These are phyloP conservation scores for Gastrophysa polygoni DNA, from an alignment of 2,888 invertebrate species.

Conservation along the genomic window DNA sequence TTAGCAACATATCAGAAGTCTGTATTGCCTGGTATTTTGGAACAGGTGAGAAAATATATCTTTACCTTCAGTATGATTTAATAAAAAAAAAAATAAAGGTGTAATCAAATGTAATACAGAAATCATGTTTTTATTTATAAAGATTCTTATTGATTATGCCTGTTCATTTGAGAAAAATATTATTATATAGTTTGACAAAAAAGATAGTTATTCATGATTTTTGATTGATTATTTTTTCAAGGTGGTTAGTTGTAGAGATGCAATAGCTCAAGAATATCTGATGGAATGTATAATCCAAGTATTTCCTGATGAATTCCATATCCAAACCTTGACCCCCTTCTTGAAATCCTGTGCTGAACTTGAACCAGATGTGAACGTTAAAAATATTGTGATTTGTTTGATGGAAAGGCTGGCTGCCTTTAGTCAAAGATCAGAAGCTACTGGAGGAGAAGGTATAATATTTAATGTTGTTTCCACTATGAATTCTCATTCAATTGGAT, in stretches of 20 bases:
- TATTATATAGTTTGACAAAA: too few species aligned
- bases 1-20: slow-evolving; percentile 88
- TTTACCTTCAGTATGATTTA: neutral
- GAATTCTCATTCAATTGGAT: neutral
- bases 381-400: slow-evolving; percentile 95
- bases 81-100: too few species aligned
- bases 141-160: too few species aligned
- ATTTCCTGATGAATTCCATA: slow-evolving; percentile 98
- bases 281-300: slow-evolving; percentile 99
- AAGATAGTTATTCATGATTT: too few species aligned
- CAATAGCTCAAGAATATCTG: slow-evolving; percentile 98
- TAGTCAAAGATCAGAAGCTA: slow-evolving; percentile 75
- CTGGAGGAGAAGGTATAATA: slow-evolving; percentile 51
- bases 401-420: slow-evolving; percentile 90
- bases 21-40: slow-evolving; percentile 94
- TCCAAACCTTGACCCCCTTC: slow-evolving; percentile 93
- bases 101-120: too few species aligned
- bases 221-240: too few species aligned
- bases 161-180: too few species aligned
- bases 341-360: slow-evolving; percentile 96
- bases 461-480: neutral
- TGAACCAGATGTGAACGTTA: slow-evolving; percentile 94
- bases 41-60: slow-evolving; percentile 66
- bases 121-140: too few species aligned
- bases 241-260: slow-evolving; percentile 96